Evolutionary conservation across 2,888 invertebrate species (phyloP).

Genomic region (Steromphala cineraria): DNA sequence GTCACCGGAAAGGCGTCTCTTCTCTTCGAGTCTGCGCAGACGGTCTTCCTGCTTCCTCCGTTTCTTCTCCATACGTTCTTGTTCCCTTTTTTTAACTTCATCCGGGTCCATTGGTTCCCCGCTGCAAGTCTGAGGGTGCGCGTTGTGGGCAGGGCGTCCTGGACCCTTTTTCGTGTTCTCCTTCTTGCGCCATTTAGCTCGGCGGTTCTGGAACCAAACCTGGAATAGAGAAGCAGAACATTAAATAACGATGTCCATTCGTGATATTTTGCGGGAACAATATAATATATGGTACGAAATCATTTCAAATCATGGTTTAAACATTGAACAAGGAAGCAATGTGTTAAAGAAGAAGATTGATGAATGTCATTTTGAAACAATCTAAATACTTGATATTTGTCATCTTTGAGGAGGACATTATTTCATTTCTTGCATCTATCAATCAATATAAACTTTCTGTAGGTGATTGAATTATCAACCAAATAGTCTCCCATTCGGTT

Average conservation of each 20-base stretch:
- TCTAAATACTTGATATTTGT: no score
- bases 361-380: no score
- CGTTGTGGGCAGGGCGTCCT: slow-evolving; percentile 97
- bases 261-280: neutral
- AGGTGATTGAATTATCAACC: no score
- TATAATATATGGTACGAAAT: neutral
- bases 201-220: slow-evolving; percentile 99
- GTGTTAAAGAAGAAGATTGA: no score
- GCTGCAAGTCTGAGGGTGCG: slow-evolving; percentile 97
- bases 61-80: slow-evolving; percentile 77
- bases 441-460: no score
- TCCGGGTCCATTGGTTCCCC: slow-evolving; percentile 96
- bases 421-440: no score
- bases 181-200: slow-evolving; percentile 99
- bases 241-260: neutral
- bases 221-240: slow-evolving; percentile 77
- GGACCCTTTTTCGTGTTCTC: slow-evolving; percentile 99
- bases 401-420: no score
- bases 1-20: slow-evolving; percentile 33
- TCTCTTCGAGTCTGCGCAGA: slow-evolving; percentile 76
- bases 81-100: slow-evolving; percentile 74
- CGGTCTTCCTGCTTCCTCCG: slow-evolving; percentile 94
- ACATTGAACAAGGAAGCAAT: no score
- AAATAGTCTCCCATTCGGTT: no score
- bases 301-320: neutral